phyloP scores from a whole-genome alignment of 2,888 invertebrate genomes.

The Eilema sororculum region DNA sequence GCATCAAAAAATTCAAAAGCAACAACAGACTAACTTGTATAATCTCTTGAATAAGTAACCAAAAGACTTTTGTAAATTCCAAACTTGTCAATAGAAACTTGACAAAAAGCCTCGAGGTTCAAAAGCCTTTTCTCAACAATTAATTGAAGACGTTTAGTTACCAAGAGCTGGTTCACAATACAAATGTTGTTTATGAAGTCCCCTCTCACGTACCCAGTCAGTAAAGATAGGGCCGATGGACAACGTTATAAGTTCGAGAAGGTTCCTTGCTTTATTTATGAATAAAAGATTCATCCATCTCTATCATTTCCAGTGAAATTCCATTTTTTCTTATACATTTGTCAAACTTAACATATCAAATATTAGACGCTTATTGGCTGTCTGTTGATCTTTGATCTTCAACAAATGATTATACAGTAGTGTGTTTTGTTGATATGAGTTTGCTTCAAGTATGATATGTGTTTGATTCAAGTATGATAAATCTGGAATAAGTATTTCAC shows the following conservation, averaged over 20 bases:
- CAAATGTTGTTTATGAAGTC: constrained; percentile 8
- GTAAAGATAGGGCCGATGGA: not conserved
- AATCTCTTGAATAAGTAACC: constrained; percentile 12
- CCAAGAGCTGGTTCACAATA: constrained; percentile 17
- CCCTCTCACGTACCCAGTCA: not conserved
- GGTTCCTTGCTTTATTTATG: constrained; percentile 6
- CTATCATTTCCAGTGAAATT: not conserved
- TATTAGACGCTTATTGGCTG: no score
- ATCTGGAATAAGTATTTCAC: no score
- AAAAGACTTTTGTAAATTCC: constrained; percentile 11
- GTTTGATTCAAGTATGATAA: no score
- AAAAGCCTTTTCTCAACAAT: constrained; percentile 20
- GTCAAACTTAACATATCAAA: not conserved
- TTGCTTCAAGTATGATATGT: no score
- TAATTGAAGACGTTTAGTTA: constrained; percentile 20
- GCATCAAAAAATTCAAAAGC: constrained; percentile 5
- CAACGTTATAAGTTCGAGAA: not conserved
- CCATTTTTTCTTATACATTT: not conserved
- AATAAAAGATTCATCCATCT: not conserved
- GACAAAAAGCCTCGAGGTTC: constrained; percentile 18
- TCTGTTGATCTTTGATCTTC: no score
- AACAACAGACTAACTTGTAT: constrained; percentile 5
- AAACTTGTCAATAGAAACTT: constrained; percentile 21
- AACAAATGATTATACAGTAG: no score
- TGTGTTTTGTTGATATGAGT: no score